Conservation (phyloP, 2,113 vertebrate genomes). For the Charina bottae region DNA sequence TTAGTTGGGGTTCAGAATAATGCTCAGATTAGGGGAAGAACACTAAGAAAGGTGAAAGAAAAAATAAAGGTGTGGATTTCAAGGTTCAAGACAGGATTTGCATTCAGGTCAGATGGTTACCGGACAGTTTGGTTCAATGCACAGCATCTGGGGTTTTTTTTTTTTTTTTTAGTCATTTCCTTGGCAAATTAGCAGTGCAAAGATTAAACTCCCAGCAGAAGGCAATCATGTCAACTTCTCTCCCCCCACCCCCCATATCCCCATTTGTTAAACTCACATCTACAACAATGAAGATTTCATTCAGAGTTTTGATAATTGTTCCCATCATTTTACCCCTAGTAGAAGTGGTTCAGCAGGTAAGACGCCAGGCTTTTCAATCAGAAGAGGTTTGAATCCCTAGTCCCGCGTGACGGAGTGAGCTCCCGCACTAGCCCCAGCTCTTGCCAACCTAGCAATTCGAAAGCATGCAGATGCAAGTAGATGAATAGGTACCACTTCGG, state of each 20-base stretch:
- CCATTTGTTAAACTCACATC: conserved; percentile 45
- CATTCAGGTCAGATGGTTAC: conserved; percentile 48
- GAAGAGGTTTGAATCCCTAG: no score
- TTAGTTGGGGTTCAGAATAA: conserved; percentile 21
- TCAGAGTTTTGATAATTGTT: conserved; percentile 37
- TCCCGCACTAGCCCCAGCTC: no score
- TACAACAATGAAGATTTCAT: conserved; percentile 43
- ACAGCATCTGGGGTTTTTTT: conserved; percentile 61
- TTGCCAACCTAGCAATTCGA: no score
- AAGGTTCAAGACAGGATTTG: conserved; percentile 32
- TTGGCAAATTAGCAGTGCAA: conserved; percentile 64
- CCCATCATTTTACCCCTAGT: conserved; percentile 10
- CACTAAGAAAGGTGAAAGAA: not conserved
- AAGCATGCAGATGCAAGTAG: no score
- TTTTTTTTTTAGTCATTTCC: conserved; percentile 61
- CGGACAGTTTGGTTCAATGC: conserved; percentile 68
- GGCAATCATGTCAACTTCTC: conserved; percentile 54
- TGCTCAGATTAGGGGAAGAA: not conserved
- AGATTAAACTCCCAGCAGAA: conserved; percentile 54
- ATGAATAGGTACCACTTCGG: no score
- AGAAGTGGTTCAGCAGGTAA: no score
- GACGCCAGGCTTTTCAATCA: no score
- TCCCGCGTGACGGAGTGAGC: no score
- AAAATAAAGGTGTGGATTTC: conserved; percentile 35
- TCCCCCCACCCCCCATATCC: not conserved